These are phyloP conservation scores for Drosophila tsacasi DNA, from an alignment of 1,140 invertebrate genomes.

Conservation along the genomic window DNA sequence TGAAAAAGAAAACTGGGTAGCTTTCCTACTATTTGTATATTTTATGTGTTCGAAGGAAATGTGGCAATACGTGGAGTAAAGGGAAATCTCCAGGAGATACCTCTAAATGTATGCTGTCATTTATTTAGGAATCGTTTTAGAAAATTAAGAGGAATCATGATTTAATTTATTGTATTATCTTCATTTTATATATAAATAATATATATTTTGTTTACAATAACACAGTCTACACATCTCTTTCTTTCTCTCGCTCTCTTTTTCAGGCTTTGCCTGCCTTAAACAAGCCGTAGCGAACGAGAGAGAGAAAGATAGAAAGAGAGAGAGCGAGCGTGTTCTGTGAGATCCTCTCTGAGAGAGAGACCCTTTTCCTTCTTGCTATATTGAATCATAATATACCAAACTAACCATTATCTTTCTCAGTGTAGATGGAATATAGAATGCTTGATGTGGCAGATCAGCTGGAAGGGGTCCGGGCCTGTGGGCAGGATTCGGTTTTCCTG, in stretches of 20 bases:
- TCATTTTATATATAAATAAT: too few species aligned
- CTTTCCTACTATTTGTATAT: neutral
- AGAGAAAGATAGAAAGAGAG: neutral
- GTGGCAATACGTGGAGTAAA: neutral
- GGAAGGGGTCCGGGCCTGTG: conserved; percentile 10
- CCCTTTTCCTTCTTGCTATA: neutral
- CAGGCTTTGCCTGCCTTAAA: neutral
- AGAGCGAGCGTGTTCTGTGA: neutral
- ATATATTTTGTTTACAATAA: too few species aligned
- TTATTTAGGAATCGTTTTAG: neutral
- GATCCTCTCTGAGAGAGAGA: neutral
- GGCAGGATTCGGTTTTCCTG: conserved; percentile 30
- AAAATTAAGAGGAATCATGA: too few species aligned
- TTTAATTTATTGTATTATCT: too few species aligned
- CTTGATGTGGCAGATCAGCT: conserved; percentile 36
- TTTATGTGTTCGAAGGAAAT: neutral
- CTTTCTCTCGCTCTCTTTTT: neutral
- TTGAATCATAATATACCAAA: neutral
- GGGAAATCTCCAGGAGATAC: too few species aligned
- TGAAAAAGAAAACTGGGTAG: neutral
- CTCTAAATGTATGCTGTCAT: too few species aligned
- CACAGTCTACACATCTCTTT: neutral
- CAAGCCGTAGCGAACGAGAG: neutral
- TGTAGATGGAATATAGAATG: conserved; percentile 16
- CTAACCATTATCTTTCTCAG: neutral